Evolutionary conservation across 2,797 vertebrate genomes (phyloP), one percentile per base, ranked within the genome.

Genomic region (Sciurus vulgaris): DNA sequence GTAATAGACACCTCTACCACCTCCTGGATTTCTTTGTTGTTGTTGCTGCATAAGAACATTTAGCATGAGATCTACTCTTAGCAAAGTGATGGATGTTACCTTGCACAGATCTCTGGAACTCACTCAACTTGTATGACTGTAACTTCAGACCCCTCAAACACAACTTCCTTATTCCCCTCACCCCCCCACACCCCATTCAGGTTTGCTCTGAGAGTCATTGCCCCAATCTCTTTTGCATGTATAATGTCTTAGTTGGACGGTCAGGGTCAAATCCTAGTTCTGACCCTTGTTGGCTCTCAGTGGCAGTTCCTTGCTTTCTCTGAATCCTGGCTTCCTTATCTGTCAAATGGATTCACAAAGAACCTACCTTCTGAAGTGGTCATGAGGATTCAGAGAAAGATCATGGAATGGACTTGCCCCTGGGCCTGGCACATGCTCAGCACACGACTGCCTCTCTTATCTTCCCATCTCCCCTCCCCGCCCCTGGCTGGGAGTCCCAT

Each of bases 91-190:
- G 14, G 86, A 7, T 24, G 20, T 35, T 70, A 76, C 14, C 18
- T 56, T 22, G 20, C 20, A 8, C 20, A 77, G 14, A 70, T 13
- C 20, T 49, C 63, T n/a, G 9, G 33, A 33, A 41, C 26, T 51
- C 38, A 83, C n/a, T 38, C 12, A 30, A 30, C 20, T 26, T 51
- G 7, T 63, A 12, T 28, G 28, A 41, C 63, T 7, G 12, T 56
- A 56, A 47, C 81, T 77, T 84, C 35, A 26, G 17, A 47, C 41
- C 20, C 26, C 28, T 49, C 7, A 70, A 89, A 76, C 63, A n/a
- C 3, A 33, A 11, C 26, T 59, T 26, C 2, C 33, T 69, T 15
- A 15, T 18, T 0, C 10, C 7, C 10, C 24, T 5, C 3, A 0
- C 22, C 44, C 35, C 65, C 5, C n/a, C 3, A 0, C 22, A 35